phyloP scores from a whole-genome alignment of 2,797 vertebrate species.

The Echiichthys vipera region DNA sequence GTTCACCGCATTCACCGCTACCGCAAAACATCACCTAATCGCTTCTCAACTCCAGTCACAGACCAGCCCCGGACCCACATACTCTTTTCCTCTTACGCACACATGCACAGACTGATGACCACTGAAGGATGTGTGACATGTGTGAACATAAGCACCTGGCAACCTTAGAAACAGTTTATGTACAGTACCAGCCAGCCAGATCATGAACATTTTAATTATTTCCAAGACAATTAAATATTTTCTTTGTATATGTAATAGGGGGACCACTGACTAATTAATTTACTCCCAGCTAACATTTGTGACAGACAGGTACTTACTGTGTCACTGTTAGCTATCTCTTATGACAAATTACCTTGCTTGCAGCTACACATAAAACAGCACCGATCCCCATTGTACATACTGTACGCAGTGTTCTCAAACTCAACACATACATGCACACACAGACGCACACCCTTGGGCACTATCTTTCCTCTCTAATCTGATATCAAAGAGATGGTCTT shows the following conservation, averaged over 20 bases:
- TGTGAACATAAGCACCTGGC: constrained; percentile 58
- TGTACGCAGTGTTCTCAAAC: constrained; percentile 39
- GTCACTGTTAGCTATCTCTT: constrained; percentile 25
- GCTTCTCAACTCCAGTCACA: constrained; percentile 70
- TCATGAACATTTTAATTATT: constrained; percentile 4
- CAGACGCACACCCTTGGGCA: constrained; percentile 60
- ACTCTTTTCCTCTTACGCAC: constrained; percentile 36
- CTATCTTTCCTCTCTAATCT: constrained; percentile 81
- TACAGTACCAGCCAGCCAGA: constrained; percentile 5
- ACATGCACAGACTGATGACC: constrained; percentile 4
- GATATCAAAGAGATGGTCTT: constrained; percentile 81
- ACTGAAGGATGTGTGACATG: constrained; percentile 27
- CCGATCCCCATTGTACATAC: not conserved
- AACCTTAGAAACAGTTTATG: constrained; percentile 19
- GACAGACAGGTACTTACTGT: constrained; percentile 22
- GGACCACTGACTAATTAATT: constrained; percentile 5
- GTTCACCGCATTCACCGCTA: constrained; percentile 71
- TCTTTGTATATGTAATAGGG: not conserved
- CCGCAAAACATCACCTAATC: constrained; percentile 84
- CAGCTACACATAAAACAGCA: constrained; percentile 44
- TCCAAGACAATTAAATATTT: not conserved
- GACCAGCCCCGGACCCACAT: constrained; percentile 35
- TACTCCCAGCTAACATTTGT: constrained; percentile 15
- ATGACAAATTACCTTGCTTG: constrained; percentile 30
- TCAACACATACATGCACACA: constrained; percentile 28